Evolutionary conservation across 2,888 invertebrate species (phyloP), one percentile per base, ranked within the genome.

Genomic region (Rhamphomyia laevipes): DNA sequence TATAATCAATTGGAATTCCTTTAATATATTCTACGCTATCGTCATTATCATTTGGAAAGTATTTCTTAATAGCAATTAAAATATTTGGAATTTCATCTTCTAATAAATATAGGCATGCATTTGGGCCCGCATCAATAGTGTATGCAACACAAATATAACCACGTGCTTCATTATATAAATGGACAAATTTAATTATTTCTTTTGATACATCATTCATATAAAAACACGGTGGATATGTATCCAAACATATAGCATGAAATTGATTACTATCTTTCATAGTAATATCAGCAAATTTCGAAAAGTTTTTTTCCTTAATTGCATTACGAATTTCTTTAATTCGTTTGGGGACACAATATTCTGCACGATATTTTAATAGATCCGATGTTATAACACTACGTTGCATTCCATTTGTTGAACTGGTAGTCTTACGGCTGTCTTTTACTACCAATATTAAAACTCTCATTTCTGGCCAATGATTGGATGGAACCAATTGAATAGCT

Each of bases 241-340:
- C 97, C 53, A 92, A 71, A 61, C 91, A 91, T 23, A 91, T 76
- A 0, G 95, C 93, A 75, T 99, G 99, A 62, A 99, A 84, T 66
- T 95, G 91, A 75, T 99, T 97, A 52, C 95, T 95, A 62, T 99
- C 99, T 68, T 82, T 83, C 89, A 99, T 99, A 0, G 94, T 93
- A 18, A 96, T 75, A 63, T 87, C 82, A n/a, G 91, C 94, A 74
- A 97, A 94, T 40, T 72, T 76, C 23, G 76, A 63, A 67, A 95
- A 99, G 71, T 97, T 77, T 59, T 74, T 82, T 55, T 74, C 55
- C 49, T 74, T 65, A 21, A 80, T 78, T 0, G 76, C 74, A 48
- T 64, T 81, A 4, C 46, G 57, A 1, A 67, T 53, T 46, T 71
- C 66, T 30, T 74, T 63, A 3, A 84, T 78, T 61, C 86, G 77